A percentile compares a stretch with the other conserved stretches of the same genome.
Conservation (phyloP, 2,888 invertebrate species). For the Himalopsyche japonica region DNA sequence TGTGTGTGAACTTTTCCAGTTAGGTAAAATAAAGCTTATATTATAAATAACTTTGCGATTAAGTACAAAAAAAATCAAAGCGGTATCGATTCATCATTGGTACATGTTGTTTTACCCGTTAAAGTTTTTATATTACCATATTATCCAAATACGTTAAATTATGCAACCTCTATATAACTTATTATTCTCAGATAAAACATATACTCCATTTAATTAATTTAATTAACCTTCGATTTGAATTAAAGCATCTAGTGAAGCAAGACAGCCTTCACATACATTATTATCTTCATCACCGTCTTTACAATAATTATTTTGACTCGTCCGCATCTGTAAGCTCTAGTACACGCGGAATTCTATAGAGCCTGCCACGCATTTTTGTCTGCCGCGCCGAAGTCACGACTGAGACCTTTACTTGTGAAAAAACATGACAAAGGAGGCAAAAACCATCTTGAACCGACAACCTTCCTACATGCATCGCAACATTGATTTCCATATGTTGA, state of each 20-base stretch:
- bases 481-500: not conserved
- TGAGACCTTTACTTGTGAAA: not conserved
- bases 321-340: not conserved
- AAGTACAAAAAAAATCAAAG: no score
- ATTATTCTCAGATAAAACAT: no score
- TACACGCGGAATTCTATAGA: not conserved
- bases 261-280: not conserved
- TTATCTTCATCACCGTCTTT: not conserved
- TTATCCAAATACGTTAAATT: no score
- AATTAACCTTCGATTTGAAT: not conserved
- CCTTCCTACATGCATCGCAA: not conserved
- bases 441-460: not conserved
- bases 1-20: no score
- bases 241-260: not conserved
- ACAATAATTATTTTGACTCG: not conserved
- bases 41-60: no score
- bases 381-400: not conserved
- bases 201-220: no score
- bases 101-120: no score
- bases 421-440: not conserved
- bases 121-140: no score
- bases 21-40: no score
- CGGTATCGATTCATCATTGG: no score
- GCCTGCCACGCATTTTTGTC: not conserved
- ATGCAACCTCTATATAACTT: no score